Conservation (phyloP, 2,113 vertebrate species). For the Eretmochelys imbricata region DNA sequence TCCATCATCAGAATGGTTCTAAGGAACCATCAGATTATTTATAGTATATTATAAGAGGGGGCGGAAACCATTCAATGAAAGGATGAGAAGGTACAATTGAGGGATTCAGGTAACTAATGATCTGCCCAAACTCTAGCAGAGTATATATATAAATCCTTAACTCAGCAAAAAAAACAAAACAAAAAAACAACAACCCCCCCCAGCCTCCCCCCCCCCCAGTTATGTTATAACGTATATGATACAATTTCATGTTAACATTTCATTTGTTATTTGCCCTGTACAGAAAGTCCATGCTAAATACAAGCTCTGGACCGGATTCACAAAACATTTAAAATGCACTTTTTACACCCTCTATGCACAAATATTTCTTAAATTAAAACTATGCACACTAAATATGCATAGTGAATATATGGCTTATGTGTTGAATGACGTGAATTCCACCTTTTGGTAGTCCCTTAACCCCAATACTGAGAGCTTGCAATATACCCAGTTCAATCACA, state of each 20-base stretch:
- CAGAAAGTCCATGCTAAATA: constrained; percentile 73
- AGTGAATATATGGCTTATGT: constrained; percentile 80
- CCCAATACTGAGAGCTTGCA: constrained; percentile 41
- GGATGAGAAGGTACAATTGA: constrained; percentile 33
- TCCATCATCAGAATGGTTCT: constrained; percentile 38
- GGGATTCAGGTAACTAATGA: constrained; percentile 61
- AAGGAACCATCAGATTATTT: constrained; percentile 24
- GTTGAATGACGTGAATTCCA: constrained; percentile 66
- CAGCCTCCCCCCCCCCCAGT: not conserved
- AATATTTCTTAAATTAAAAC: constrained; percentile 78
- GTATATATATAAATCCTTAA: constrained; percentile 70
- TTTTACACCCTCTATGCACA: constrained; percentile 75
- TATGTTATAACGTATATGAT: constrained; percentile 71
- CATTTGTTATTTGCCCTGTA: constrained; percentile 66
- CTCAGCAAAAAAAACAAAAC: constrained; percentile 49
- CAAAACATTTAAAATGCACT: constrained; percentile 71
- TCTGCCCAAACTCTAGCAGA: constrained; percentile 58
- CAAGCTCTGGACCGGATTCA: constrained; percentile 68
- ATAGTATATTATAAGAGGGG: constrained; percentile 36
- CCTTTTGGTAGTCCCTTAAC: constrained; percentile 37
- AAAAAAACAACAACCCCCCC: too few species aligned
- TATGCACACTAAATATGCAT: constrained; percentile 77
- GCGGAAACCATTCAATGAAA: constrained; percentile 51
- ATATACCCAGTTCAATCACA: constrained; percentile 45
- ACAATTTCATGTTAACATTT: constrained; percentile 71